Conservation (phyloP, 1,140 invertebrate genomes). For the Helicoverpa zea region DNA sequence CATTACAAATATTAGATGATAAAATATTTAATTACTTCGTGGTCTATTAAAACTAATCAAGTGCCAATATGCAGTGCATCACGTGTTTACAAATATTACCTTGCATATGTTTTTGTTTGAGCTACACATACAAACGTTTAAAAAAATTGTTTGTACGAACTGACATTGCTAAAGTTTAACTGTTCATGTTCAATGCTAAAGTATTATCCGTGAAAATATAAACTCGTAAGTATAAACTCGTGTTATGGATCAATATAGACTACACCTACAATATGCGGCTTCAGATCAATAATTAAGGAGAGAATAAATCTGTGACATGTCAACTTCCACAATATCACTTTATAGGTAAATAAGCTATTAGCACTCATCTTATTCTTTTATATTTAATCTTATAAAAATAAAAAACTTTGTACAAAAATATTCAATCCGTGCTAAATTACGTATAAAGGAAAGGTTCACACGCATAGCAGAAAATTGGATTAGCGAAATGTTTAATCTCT, state of each 20-base stretch:
- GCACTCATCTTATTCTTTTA: too few species aligned
- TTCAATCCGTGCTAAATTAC: too few species aligned
- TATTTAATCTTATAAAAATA: too few species aligned
- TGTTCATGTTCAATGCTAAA: conserved; percentile 32
- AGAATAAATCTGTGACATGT: too few species aligned
- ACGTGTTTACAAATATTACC: conserved; percentile 42
- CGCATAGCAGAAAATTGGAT: not conserved
- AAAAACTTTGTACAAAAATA: too few species aligned
- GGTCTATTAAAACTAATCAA: conserved; percentile 3
- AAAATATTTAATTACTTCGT: conserved; percentile 5
- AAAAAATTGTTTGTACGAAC: conserved; percentile 45
- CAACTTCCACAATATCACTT: too few species aligned
- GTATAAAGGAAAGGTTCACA: not conserved
- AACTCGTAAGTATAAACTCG: not conserved
- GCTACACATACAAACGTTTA: conserved; percentile 49
- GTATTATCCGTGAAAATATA: not conserved
- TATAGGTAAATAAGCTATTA: too few species aligned
- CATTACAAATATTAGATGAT: not conserved
- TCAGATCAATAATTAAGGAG: too few species aligned
- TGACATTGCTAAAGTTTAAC: conserved; percentile 45
- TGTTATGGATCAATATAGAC: too few species aligned
- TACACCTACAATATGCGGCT: too few species aligned
- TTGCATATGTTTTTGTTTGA: conserved; percentile 58
- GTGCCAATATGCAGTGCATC: conserved; percentile 11
- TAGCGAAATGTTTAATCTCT: conserved; percentile 13